Base-by-base conservation (phyloP, 2,797 vertebrate genomes). In the Myoxocephalus aenaeus region DNA sequence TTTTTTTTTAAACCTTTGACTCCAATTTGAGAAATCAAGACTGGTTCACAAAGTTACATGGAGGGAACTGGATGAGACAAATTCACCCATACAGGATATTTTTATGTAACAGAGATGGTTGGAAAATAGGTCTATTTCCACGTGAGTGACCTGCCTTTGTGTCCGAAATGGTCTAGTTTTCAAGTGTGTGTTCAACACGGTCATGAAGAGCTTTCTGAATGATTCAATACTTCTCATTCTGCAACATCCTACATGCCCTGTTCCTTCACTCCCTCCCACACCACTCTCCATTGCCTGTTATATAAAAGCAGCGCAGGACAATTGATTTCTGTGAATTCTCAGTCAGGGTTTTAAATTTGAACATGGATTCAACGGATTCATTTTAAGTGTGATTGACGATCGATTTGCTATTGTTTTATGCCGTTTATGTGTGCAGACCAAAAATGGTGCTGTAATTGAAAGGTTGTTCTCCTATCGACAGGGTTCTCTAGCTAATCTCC, bases 231-330 rank as follows among this genome's bases (percentile, higher is more conserved):
- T 75, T 79, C 74, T 82, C 68, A 79, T 84, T 89, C 73, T 91
- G 78, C 86, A 84, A 72, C 92, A 87, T 84, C 91, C 92, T 90
- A 89, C 87, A 85, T 89, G 73, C 64, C 80, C 66, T 75, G 81
- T 83, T 88, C 82, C 83, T 91, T 75, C 78, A 65, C 77, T 85
- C 61, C 87, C 91, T 88, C 91, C 91, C 81, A 93, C 93, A 85
- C 76, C 25, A 14, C 75, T 88, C 66, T 67, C 71, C 70, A 53
- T 75, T 61, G 71, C 46, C 71, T 48, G 71, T 93, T 92, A 87
- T 65, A 81, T 89, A 92, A 92, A 57, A 78, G 64, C 62, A 51
- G 20, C 15, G 17, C 7, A 50, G 75, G 36, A 77, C 80, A 84
- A 79, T 70, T 67, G 73, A 85, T 83, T 79, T 53, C 61, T 69